Evolutionary conservation across 2,113 vertebrate genomes (phyloP), one percentile per base, ranked within the genome.

Genomic region (Pomatorhinus ruficollis): DNA sequence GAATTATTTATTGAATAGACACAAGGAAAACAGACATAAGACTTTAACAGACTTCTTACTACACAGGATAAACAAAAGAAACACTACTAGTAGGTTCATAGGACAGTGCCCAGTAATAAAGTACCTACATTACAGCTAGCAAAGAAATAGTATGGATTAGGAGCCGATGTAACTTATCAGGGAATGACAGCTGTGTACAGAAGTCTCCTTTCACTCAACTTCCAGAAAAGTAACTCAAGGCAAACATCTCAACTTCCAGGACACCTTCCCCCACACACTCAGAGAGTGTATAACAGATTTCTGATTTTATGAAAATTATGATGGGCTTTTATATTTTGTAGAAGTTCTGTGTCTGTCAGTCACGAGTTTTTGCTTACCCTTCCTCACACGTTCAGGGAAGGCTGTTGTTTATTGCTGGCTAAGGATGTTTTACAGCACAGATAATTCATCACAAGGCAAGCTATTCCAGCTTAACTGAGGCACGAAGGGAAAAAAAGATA

Each of bases 181-280:
- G 3, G 4, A 37, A 39, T 39, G 27, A 11, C 8, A 47, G n/a
- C 6, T 5, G 30, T n/a, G 69, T 54, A 54, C 40, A 39, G 59
- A 54, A 63, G 1, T 27, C 7, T 64, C 40, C 23, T 22, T 28
- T n/a, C 19, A 56, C 40, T 40, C 40, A 54, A 1, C n/a, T 54
- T 33, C 28, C 49, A 40, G 28, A 56, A 47, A 50, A 47, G 5
- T 39, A 39, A 74, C 40, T 47, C 0, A 0, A 10, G 22, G 18
- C 22, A 2, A 1, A 39, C 23, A 5, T 54, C 30, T 59, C 0
- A 0, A 11, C 27, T 45, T 37, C 3, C 2, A 47, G 28, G 18
- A 74, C 28, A 27, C 12, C 9, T n/a, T 18, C 15, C 40, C 19
- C 40, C n/a, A 56, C 9, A 56, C 11, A 19, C 19, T 23, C 18